A percentile compares a stretch with the other conserved stretches of the same genome.
Conservation (phyloP, 2,113 vertebrate species). For the Microcebus griseorufus region DNA sequence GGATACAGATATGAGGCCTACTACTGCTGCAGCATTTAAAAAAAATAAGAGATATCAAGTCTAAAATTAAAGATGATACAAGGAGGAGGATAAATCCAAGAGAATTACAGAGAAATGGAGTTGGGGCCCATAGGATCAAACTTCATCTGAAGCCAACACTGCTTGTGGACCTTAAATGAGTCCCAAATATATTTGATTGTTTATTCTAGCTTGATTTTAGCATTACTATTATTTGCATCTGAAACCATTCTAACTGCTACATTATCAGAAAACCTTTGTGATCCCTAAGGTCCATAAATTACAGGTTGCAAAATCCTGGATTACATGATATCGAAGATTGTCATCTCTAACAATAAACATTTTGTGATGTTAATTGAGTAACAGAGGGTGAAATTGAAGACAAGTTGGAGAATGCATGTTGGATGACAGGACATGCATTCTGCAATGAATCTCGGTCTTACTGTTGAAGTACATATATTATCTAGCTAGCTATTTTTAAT, state of each 20-base stretch:
- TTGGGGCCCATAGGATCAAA: not conserved
- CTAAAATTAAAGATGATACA: not conserved
- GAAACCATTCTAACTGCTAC: slow-evolving; percentile 21
- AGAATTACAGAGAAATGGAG: not conserved
- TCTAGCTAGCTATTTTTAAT: slow-evolving; percentile 18
- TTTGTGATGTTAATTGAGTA: not conserved
- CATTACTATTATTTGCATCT: not conserved
- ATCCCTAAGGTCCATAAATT: not conserved
- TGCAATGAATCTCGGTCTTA: not conserved
- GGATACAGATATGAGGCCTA: not conserved
- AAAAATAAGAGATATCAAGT: not conserved
- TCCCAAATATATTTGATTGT: not conserved
- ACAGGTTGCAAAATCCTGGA: not conserved
- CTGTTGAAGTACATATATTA: not conserved
- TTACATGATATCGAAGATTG: not conserved
- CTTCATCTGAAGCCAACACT: not conserved
- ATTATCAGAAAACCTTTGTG: not conserved
- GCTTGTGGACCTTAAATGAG: not conserved
- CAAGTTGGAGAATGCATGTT: not conserved
- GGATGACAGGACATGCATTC: not conserved
- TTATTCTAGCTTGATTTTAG: not conserved
- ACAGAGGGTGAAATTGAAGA: not conserved
- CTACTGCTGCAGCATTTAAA: not conserved
- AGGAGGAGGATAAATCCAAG: not conserved
- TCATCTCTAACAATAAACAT: not conserved